A percentile compares a stretch with the other conserved stretches of the same genome.
Evolutionary conservation across 2,888 invertebrate species (phyloP).

Genomic region (Dryocosmus kuriphilus): DNA sequence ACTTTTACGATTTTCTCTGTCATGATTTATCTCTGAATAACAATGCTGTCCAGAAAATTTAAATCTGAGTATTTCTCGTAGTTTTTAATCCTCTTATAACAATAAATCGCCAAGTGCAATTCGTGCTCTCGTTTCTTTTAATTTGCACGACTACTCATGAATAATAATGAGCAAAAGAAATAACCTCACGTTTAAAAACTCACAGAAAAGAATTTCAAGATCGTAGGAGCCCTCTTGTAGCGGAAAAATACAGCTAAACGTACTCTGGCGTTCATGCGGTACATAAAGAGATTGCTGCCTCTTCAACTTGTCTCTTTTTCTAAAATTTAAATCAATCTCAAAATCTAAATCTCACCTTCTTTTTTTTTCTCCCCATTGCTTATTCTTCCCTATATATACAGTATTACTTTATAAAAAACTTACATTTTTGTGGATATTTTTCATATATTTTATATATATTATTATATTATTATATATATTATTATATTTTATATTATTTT

Average conservation of each 20-base stretch:
- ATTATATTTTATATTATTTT: too few relatives aligned
- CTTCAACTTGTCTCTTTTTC: slow-evolving; percentile 1
- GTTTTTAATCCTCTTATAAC: slow-evolving; percentile 17
- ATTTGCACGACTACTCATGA: slow-evolving; percentile 31
- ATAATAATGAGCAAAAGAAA: slow-evolving; percentile 25
- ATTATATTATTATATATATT: too few relatives aligned
- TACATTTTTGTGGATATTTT: too few relatives aligned
- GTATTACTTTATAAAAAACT: too few relatives aligned
- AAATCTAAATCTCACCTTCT: slow-evolving; percentile 3
- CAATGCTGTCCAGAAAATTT: background rate
- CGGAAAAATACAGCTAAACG: slow-evolving; percentile 21
- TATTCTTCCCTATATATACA: background rate
- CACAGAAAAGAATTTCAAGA: slow-evolving; percentile 36
- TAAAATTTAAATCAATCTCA: background rate
- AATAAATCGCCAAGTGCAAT: slow-evolving; percentile 29
- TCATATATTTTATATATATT: too few relatives aligned
- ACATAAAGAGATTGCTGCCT: slow-evolving; percentile 12
- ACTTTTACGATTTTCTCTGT: too few relatives aligned
- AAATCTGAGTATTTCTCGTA: slow-evolving; percentile 7
- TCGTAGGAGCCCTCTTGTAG: slow-evolving; percentile 26
- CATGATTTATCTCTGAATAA: too few relatives aligned
- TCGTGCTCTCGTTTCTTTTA: slow-evolving; percentile 33
- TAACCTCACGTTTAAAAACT: slow-evolving; percentile 35
- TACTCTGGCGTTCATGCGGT: slow-evolving; percentile 21
- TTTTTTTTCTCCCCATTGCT: background rate